Evolutionary conservation across 2,797 vertebrate genomes (phyloP).

Genomic region (Pelochelys cantorii): DNA sequence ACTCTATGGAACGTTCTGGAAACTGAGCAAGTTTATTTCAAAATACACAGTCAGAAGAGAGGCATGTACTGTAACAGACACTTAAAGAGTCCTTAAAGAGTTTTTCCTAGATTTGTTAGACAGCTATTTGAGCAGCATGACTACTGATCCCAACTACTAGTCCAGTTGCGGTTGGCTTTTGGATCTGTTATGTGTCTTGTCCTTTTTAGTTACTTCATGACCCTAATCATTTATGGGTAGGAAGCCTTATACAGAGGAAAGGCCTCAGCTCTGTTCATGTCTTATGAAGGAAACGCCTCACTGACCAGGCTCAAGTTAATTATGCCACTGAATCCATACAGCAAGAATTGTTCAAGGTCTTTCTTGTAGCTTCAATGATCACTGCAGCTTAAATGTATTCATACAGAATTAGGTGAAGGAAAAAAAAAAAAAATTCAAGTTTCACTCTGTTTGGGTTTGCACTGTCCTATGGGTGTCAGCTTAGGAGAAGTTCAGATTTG

Average conservation of each 20-base stretch:
- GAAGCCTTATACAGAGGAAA: background rate
- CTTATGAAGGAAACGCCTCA: background rate
- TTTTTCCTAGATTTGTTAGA: background rate
- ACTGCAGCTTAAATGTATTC: background rate
- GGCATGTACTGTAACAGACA: too few relatives aligned
- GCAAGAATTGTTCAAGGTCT: background rate
- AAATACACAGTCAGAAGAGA: background rate
- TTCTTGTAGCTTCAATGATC: background rate
- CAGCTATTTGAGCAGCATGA: too few relatives aligned
- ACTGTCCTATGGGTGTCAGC: background rate
- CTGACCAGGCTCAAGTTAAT: fast-evolving
- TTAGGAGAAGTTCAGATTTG: background rate
- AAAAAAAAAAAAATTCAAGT: background rate
- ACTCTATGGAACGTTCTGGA: background rate
- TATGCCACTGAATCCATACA: background rate
- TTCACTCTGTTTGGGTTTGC: background rate
- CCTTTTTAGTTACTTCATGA: background rate
- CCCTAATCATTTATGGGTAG: background rate
- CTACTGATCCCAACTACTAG: background rate
- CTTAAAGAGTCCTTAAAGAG: background rate
- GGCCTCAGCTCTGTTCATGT: background rate
- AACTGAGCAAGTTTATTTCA: background rate
- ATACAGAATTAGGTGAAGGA: background rate
- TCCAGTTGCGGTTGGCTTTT: too few relatives aligned
- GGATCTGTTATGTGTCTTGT: too few relatives aligned